Evolutionary conservation across 2,113 vertebrate species (phyloP).

Genomic region (Gasterosteus aculeatus): DNA sequence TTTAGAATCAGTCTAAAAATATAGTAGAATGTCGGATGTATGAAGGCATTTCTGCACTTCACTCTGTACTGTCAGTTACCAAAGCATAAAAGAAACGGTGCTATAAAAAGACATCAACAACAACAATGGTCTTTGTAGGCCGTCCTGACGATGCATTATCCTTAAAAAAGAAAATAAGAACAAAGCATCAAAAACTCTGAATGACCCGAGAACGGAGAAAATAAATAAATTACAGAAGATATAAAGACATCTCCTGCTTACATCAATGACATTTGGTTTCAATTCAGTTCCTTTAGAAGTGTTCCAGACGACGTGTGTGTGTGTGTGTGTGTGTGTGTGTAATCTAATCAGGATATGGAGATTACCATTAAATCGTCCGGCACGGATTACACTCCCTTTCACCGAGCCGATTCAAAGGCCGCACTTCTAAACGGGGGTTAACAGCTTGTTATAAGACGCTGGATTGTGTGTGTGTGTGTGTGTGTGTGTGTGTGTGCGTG

Average conservation of each 20-base stretch:
- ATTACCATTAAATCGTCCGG: conserved; percentile 72
- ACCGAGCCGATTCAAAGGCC: conserved; percentile 65
- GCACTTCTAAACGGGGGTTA: conserved; percentile 71
- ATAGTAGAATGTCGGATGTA: conserved; percentile 16
- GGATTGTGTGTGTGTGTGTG: conserved; percentile 34
- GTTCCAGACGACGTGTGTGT: background rate
- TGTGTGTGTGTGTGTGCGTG: conserved; percentile 27
- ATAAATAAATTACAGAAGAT: conserved; percentile 6
- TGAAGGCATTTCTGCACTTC: conserved; percentile 19
- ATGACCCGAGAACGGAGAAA: conserved; percentile 28
- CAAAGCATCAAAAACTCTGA: conserved; percentile 14
- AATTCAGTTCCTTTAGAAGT: background rate
- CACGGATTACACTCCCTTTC: conserved; percentile 73
- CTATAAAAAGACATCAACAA: conserved; percentile 48
- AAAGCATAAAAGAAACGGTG: conserved; percentile 28
- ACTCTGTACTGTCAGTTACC: conserved; percentile 19
- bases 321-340: conserved; percentile 27
- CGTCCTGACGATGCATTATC: conserved; percentile 10
- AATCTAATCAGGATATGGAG: conserved; percentile 75
- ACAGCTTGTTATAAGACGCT: conserved; percentile 66
- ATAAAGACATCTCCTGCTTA: background rate
- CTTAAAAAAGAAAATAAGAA: background rate
- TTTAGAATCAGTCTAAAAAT: conserved; percentile 44
- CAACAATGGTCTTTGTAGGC: background rate
- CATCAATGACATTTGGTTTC: background rate